Percentiles rank a stretch among this genome's conserved stretches.
These are phyloP conservation scores for Amphilophus citrinellus DNA, from an alignment of 2,113 vertebrate species.

Conservation along the genomic window DNA sequence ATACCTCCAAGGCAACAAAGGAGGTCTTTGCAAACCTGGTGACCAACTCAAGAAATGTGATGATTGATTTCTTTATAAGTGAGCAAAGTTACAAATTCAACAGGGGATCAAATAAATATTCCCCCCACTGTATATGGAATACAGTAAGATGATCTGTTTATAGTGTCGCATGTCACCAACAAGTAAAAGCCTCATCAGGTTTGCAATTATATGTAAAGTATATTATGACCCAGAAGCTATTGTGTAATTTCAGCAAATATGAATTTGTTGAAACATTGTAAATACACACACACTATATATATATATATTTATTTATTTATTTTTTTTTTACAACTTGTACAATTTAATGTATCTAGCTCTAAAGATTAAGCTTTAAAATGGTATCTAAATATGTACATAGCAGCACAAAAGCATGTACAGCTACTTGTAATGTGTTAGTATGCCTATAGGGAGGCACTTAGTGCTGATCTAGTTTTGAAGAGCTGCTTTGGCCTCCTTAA, in stretches of 20 bases:
- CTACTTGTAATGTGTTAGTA: conserved; percentile 26
- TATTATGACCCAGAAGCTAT: background rate
- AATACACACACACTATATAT: background rate
- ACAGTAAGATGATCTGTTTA: background rate
- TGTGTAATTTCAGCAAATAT: background rate
- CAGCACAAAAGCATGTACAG: background rate
- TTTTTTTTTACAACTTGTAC: too few relatives aligned
- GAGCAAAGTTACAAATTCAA: too few relatives aligned
- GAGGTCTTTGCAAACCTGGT: too few relatives aligned
- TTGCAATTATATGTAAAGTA: too few relatives aligned
- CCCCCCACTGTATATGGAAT: too few relatives aligned
- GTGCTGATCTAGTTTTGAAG: conserved; percentile 72
- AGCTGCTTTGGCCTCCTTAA: conserved; percentile 76
- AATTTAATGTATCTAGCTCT: background rate
- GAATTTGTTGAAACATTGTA: background rate
- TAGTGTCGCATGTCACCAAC: too few relatives aligned
- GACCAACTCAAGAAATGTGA: too few relatives aligned
- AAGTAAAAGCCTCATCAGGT: too few relatives aligned
- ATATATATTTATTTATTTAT: too few relatives aligned
- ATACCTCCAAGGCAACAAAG: too few relatives aligned
- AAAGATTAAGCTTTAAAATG: background rate
- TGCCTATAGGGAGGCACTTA: conserved; percentile 70
- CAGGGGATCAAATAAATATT: too few relatives aligned
- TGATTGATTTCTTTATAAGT: too few relatives aligned
- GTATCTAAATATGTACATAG: background rate